Evolutionary conservation across 2,888 invertebrate genomes (phyloP).

Genomic region (Eupithecia insigniata): DNA sequence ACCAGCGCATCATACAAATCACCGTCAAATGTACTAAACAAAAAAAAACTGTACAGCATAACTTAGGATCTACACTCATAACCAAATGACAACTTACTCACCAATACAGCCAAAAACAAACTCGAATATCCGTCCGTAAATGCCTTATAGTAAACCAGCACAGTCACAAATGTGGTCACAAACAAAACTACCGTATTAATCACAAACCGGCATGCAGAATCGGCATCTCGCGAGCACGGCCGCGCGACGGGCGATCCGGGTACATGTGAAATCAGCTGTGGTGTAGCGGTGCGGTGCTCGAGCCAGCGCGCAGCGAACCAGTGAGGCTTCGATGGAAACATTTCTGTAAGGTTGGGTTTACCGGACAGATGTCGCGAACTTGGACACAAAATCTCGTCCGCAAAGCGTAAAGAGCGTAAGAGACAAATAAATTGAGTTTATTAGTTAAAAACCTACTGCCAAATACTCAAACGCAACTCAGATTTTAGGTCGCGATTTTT

Average conservation of each 20-base stretch:
- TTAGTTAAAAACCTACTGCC: no score
- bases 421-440: not conserved
- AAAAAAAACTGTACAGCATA: not conserved
- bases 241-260: slow-evolving; percentile 60
- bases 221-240: slow-evolving; percentile 71
- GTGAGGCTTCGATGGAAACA: slow-evolving; percentile 20
- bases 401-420: not conserved
- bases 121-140: slow-evolving; percentile 46
- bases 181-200: slow-evolving; percentile 43
- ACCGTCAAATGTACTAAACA: not conserved
- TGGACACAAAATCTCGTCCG: not conserved
- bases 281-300: slow-evolving; percentile 43
- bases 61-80: not conserved
- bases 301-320: slow-evolving; percentile 16
- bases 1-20: not conserved
- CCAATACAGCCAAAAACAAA: slow-evolving; percentile 47
- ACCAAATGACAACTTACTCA: slow-evolving; percentile 54
- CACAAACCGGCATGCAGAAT: slow-evolving; percentile 51
- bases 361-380: slow-evolving; percentile 7
- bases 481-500: not conserved
- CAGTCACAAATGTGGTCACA: slow-evolving; percentile 64
- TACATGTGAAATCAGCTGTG: slow-evolving; percentile 83
- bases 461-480: no score
- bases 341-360: slow-evolving; percentile 1
- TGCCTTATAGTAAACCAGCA: slow-evolving; percentile 51